Evolutionary conservation across 2,797 vertebrate species (phyloP), one percentile per base, ranked within the genome.

Genomic region (Lepidocolaptes lacrymiger): DNA sequence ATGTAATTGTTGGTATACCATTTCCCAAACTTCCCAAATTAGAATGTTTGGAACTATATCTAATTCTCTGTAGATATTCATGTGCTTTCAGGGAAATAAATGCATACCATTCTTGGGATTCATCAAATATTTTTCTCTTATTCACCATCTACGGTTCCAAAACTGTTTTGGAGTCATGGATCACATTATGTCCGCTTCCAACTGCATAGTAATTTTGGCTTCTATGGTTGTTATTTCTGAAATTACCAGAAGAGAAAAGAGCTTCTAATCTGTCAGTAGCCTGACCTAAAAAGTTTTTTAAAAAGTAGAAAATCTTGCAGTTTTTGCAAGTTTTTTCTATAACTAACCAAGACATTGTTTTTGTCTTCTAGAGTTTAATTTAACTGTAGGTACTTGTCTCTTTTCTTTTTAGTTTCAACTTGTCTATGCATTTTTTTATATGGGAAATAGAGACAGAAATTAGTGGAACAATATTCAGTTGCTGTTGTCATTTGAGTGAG

Each of bases 341-440:
- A 89, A n/a, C 6, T 76, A 92, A 46, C 2, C 44, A 69, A n/a
- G 67, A 58, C 7, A 86, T 39, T 39, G 8, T 10, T 92, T 91
- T 87, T 82, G 24, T 44, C 14, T 76, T 87, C 69, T 21, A 27
- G 15, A 73, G 22, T 75, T 87, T 83, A 79, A 73, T 54, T 91
- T 87, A 79, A 49, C 32, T 79, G 3, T 36, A 74, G 10, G 13
- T 56, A 82, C 6, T 85, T 92, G 22, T 72, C 61, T 83, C 32
- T 10, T 79, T 89, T 81, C 11, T 27, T 16, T 71, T 85, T n/a
- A 68, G 69, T 91, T 93, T 87, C 43, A 85, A 56, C 6, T 6
- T 49, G 16, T 58, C 18, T 73, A 48, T 21, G 9, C 3, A 17
- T 15, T 5, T 11, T 67, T 79, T 82, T 39, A 61, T 26, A 27